Base-by-base conservation (phyloP, 2,797 vertebrate genomes). In the Xerus rutilus region DNA sequence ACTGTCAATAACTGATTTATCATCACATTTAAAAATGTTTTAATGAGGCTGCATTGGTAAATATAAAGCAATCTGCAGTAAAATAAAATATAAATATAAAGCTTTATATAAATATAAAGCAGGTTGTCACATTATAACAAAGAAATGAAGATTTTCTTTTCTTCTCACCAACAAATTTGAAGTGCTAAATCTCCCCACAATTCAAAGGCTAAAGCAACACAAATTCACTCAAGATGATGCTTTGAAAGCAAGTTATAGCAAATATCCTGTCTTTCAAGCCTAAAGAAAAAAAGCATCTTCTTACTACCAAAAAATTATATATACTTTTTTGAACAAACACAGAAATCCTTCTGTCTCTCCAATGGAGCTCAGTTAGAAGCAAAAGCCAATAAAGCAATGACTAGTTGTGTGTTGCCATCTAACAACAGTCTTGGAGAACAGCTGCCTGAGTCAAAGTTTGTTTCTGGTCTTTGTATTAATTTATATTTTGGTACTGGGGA, bases 111-210 rank as follows among this genome's bases (percentile, higher is more conserved):
- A 39, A 39, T 39, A 39, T 39, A 39, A 39, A 39, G 62, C 45
- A 89, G 13, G 35, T 86, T 86, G 23, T 73, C 86, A 78, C 15
- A 77, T 90, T 90, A 88, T 15, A 85, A 14, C 20, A 88, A 93
- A 32, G 15, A 95, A 94, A 87, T 90, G 10, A 88, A 14, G 6
- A 86, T 81, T 84, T 92, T 94, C 23, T 74, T 86, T 86, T 78
- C 25, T 91, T 15, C 7, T 94, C 57, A 96, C 21, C 45, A 94
- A 86, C 18, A 77, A 81, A 79, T 54, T 65, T 86, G 65, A 86
- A 91, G 8, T 62, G 39, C 21, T 43, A 69, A 69, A 39, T 73
- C 7, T 92, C 12, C 13, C 39, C 28, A 57, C 23, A 45, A 84
- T 73, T 95, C 21, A 89, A 96, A 74, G 39, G 11, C 39, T 90